Base-by-base conservation (phyloP, 2,113 vertebrate species). In the Pseudorhombus dupliciocellatus region DNA sequence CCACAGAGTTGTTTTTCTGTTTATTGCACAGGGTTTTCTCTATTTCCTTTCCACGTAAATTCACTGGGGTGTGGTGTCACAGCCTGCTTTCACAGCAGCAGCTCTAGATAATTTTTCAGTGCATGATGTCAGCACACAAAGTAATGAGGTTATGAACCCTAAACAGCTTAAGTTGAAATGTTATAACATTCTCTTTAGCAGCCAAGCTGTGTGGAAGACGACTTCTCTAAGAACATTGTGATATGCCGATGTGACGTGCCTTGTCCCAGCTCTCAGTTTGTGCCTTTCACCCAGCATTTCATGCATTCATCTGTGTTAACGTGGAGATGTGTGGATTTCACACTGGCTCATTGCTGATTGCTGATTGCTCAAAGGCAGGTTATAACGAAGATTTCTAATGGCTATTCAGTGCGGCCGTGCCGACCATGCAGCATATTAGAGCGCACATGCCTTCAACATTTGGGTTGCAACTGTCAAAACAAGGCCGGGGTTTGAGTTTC, bases 391-490 rank as follows among this genome's bases (percentile, higher is more conserved):
- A 37, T 48, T 14, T 55, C 31, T n/a, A 57, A 44, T 65, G 21
- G 61, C 66, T 65, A 40, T 75, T 53, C 12, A 44, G n/a, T 11
- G 14, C 0, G 10, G 53, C 50, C 5, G 12, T 30, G 26, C 54
- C 52, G 73, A 25, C 63, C 42, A 44, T 30, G 37, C 26, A 28
- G 37, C 69, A 54, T 22, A n/a, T 44, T 48, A 73, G 6, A 12
- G 60, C 65, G 31, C 1, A 2, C 66, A 66, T 22, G 59, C 34
- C 20, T 70, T 54, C 54, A 78, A 64, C 64, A 79, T 44, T 44
- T 44, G 42, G 42, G 59, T 77, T 88, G 77, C 80, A 87, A 88
- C 88, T 85, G 89, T 82, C 76, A 89, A 77, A 88, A 85, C 81
- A 84, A 84, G 77, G 37, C 74, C 25, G 5, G 63, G 70, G 70